Evolutionary conservation across 2,888 invertebrate species (phyloP).

Genomic region (Stenodera caucasica): DNA sequence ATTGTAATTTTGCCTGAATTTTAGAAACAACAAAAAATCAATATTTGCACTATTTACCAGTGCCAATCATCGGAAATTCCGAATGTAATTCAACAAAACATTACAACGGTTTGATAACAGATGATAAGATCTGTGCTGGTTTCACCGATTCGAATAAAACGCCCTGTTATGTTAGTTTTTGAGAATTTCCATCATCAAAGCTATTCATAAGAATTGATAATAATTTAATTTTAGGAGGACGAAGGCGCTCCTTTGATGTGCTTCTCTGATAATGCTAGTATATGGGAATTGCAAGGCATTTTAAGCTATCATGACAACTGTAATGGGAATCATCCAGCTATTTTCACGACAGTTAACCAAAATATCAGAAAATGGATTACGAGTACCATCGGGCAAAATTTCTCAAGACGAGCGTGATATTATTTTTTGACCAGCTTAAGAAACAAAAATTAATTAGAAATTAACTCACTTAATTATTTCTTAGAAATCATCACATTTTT

Average conservation of each 20-base stretch:
- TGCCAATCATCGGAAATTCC: conserved; percentile 59
- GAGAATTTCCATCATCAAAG: no score
- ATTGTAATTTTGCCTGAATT: conserved; percentile 19
- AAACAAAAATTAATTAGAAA: not conserved
- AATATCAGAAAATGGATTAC: conserved; percentile 54
- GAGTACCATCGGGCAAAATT: conserved; percentile 51
- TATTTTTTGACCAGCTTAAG: conserved; percentile 8
- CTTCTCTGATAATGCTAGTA: conserved; percentile 56
- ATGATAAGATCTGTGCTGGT: conserved; percentile 64
- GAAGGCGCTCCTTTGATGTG: conserved; percentile 70
- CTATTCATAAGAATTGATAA: no score
- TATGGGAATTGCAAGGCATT: conserved; percentile 65
- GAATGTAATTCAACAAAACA: conserved; percentile 66
- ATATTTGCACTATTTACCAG: conserved; percentile 60
- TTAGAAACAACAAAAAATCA: conserved; percentile 56
- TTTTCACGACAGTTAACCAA: conserved; percentile 57
- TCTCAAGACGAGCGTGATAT: conserved; percentile 20
- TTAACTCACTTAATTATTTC: conserved; percentile 25
- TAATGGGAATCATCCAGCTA: conserved; percentile 60
- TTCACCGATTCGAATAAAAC: conserved; percentile 60
- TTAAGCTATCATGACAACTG: conserved; percentile 64
- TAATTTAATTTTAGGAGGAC: no score
- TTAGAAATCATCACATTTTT: conserved; percentile 10
- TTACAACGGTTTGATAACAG: conserved; percentile 62
- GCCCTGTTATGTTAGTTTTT: conserved; percentile 66